Conservation (phyloP, 37 sponge, comb jelly and placozoan genomes). For the Ephydatia muelleri region DNA sequence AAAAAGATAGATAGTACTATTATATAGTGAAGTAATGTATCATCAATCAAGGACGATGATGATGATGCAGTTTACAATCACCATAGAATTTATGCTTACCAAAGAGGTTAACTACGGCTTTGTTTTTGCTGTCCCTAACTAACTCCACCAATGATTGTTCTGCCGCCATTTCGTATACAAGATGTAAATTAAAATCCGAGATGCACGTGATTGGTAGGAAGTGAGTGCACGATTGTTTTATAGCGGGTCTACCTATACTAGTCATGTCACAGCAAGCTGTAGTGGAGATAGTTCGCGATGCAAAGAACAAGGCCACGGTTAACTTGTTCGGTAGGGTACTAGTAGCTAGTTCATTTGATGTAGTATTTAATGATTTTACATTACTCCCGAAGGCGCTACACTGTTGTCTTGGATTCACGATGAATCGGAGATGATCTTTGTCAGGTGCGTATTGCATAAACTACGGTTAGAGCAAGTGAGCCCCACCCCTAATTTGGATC, state of each 20-base stretch:
- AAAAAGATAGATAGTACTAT: too few relatives aligned
- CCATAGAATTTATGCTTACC: too few relatives aligned
- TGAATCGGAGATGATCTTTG: conserved; percentile 87
- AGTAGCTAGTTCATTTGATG: too few relatives aligned
- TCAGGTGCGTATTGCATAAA: conserved; percentile 60
- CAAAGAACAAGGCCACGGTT: conserved; percentile 68
- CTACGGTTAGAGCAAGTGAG: neutral
- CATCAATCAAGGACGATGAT: too few relatives aligned
- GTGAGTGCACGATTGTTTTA: too few relatives aligned
- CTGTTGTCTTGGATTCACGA: conserved; percentile 88
- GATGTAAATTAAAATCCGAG: too few relatives aligned
- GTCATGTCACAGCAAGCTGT: conserved; percentile 20
- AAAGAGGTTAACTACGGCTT: conserved; percentile 75
- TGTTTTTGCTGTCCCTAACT: conserved; percentile 64
- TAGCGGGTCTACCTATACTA: too few relatives aligned
- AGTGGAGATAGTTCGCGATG: conserved; percentile 66
- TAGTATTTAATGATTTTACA: neutral
- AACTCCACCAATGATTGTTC: conserved; percentile 58
- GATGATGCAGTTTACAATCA: too few relatives aligned
- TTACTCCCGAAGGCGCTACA: conserved; percentile 72
- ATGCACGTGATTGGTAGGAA: too few relatives aligned
- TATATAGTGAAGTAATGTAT: too few relatives aligned
- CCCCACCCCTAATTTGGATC: neutral
- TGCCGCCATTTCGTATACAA: too few relatives aligned
- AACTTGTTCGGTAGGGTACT: conserved; percentile 79